Evolutionary conservation across 2,888 invertebrate species (phyloP), one percentile per base, ranked within the genome.

Genomic region (Cremastobaeus sp.): DNA sequence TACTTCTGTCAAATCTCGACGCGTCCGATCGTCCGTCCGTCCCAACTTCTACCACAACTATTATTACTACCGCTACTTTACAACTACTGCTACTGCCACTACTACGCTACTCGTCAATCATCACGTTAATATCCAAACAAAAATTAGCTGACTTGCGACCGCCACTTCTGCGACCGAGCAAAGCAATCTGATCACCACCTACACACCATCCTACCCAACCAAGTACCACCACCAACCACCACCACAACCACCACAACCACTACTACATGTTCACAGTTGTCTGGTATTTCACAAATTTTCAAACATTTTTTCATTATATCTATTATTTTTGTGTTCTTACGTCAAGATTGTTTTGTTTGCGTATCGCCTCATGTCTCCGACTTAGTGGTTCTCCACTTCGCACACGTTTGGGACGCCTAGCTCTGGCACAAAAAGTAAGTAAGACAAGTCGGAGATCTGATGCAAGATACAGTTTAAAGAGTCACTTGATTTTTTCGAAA

Each of bases 251-350:
- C 79, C 76, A 80, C 81, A 77, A 83, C 85, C 81, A 86, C 85
- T 82, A 86, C 85, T 82, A 87, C 86, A 87, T 86, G 86, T 85
- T 87, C 86, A 87, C 86, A 87, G 81, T 84, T 86, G 79, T 85
- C 86, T 87, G 86, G 86, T 78, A 86, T 86, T 86, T 86, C 84
- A 85, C 83, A 81, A 82, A 82, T 86, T 86, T 86, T 84, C 83
- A 84, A 86, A 83, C 28, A 54, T 59, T 68, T 45, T 68, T 54
- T 47, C 50, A 21, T 64, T 48, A 17, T 8, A 12, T 11, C 34
- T 20, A 20, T 32, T 64, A n/a, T 52, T 48, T 21, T 32, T 11
- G 18, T 41, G 17, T 39, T 25, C 1, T 66, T 43, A 25, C 39
- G 4, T 57, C 57, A 20, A 64, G 57, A 59, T 28, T 43, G 64